Evolutionary conservation across 2,888 invertebrate species (phyloP), one percentile per base, ranked within the genome.

Genomic region (Branchipolynoe longqiensis): DNA sequence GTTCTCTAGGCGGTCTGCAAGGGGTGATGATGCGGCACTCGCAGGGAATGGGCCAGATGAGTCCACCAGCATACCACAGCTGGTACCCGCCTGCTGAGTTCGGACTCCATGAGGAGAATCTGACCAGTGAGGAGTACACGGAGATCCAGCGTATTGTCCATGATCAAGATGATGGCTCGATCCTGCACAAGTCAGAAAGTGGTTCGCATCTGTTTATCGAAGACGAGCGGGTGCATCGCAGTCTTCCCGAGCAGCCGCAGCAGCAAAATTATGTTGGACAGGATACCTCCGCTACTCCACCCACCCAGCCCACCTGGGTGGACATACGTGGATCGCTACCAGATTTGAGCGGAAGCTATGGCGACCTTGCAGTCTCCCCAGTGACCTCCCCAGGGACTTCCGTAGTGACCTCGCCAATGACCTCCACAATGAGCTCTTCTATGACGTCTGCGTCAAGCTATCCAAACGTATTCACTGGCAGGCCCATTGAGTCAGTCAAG

Each of bases 201-300:
- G 92, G 93, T 83, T 89, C 90, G 82, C 91, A 91, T 87, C 87
- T 92, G 82, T 91, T 89, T 86, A 87, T 91, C 41, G 89, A 91
- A 64, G 90, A 91, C 31, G 89, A 89, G 28, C 85, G 86, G 82
- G 78, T 83, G 89, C 87, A 90, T 22, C 56, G 78, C 6, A 28
- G 78, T 12, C 28, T 48, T 0, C 41, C 48, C 8, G 25, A 6
- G 4, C 41, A 3, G 12, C 31, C 22, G 41, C 73, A 73, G 73
- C 73, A 38, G 38, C 38, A 33, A 18, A 22, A 18, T 12, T 12
- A 6, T 14, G 14, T 78, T 48, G 4, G 18, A 12, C 48, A 4
- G 28, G 54, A 40, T 12, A 31, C 28, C n/a, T 25, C 25, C 12
- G 28, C 8, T 8, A 8, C n/a, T 6, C 78, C 41, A 78, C 8